Evolutionary conservation across 2,888 invertebrate genomes (phyloP).

Genomic region (Athrips mouffetella): DNA sequence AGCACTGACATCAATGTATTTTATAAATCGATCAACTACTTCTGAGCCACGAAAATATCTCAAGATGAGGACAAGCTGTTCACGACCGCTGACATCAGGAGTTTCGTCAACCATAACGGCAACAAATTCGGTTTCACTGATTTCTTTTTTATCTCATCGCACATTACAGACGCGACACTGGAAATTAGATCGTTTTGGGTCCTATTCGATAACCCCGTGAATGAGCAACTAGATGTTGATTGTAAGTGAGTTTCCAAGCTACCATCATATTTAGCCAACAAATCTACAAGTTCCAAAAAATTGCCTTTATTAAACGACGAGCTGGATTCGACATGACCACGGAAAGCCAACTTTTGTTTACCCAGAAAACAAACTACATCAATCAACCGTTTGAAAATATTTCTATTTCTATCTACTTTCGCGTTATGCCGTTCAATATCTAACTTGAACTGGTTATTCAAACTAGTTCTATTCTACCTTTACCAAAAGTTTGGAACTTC

Average conservation of each 20-base stretch:
- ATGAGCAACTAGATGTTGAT: conserved; percentile 6
- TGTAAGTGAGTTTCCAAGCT: conserved; percentile 30
- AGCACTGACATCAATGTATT: conserved; percentile 35
- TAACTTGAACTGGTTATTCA: conserved; percentile 8
- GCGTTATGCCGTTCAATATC: conserved; percentile 16
- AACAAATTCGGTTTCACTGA: conserved; percentile 31
- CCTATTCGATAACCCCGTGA: conserved; percentile 24
- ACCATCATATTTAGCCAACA: conserved; percentile 30
- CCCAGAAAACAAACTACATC: conserved; percentile 12
- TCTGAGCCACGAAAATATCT: conserved; percentile 31
- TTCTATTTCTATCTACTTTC: conserved; percentile 14
- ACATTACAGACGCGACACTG: conserved; percentile 33
- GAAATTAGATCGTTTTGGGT: conserved; percentile 39
- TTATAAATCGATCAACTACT: conserved; percentile 32
- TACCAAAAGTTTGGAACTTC: conserved; percentile 13
- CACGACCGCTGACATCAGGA: conserved; percentile 28
- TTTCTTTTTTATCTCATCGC: conserved; percentile 26
- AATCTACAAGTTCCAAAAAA: conserved; percentile 33
- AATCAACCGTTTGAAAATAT: conserved; percentile 15
- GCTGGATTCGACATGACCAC: conserved; percentile 34
- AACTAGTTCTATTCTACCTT: conserved; percentile 10
- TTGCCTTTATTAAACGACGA: conserved; percentile 16
- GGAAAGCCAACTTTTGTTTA: conserved; percentile 32
- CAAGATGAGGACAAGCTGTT: conserved; percentile 34
- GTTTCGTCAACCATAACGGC: conserved; percentile 34